Evolutionary conservation across 2,797 vertebrate genomes (phyloP), one percentile per base, ranked within the genome.

Genomic region (Hoplostethus mediterraneus): DNA sequence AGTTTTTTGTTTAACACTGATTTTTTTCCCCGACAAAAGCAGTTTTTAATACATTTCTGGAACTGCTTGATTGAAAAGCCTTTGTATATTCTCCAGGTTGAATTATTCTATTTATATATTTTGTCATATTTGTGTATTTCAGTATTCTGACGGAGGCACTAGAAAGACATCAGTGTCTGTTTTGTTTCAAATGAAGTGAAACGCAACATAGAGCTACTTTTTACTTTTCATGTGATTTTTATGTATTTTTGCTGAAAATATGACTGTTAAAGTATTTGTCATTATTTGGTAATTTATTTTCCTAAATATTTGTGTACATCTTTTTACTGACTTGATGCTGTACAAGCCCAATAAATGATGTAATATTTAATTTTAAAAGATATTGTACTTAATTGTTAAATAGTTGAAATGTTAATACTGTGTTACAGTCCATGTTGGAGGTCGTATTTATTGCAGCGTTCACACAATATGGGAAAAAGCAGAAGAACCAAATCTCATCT

Each of bases 211-310:
- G 40, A 72, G 53, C 42, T 64, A 62, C 52, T 31, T 44, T 59
- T 56, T 55, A 44, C 47, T 62, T 66, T 63, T 71, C 42, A 30
- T 58, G 55, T 73, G 83, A 79, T 84, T 81, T 87, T 42, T 59
- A 76, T 58, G 73, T 71, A 79, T 71, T 16, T 14, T 16, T 38
- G 21, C n/a, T 77, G 42, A 70, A 58, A 67, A 63, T 67, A 64
- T 4, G 64, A 57, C 55, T 83, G 73, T 87, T 77, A 44, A 81
- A 79, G 42, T 82, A 74, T 86, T 89, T 86, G 75, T 74, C 75
- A 72, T 71, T 72, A 21, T 21, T 21, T 21, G 21, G 64, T 93
- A 90, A 93, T 93, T 93, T 93, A 94, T 94, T 95, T 91, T 93
- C 78, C 83, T 75, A 79, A 90, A 87, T 88, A 87, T 89, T 83